Percentiles rank a stretch among this genome's conserved stretches.
phyloP scores from a whole-genome alignment of 1,140 invertebrate genomes.

The Propsilocerus akamusi region DNA sequence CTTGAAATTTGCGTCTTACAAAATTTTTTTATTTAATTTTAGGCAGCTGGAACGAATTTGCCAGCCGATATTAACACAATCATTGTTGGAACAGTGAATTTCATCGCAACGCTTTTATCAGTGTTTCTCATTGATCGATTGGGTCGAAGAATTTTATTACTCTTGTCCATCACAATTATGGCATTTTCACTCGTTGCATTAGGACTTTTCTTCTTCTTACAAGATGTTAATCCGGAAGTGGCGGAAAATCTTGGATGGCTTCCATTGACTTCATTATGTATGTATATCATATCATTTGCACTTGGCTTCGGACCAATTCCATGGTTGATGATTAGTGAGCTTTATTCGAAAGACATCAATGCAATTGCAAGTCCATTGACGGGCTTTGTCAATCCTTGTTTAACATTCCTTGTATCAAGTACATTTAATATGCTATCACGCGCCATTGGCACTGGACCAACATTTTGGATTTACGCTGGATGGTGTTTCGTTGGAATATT shows the following conservation, averaged over 20 bases:
- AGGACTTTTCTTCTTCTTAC: conserved; percentile 36
- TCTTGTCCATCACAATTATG: conserved; percentile 37
- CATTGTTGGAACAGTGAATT: conserved; percentile 51
- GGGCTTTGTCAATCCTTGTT: conserved; percentile 47
- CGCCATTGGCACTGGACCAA: conserved; percentile 27
- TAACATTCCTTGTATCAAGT: conserved; percentile 52
- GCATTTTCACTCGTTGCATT: conserved; percentile 30
- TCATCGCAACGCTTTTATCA: conserved; percentile 39
- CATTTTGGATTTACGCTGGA: conserved; percentile 35
- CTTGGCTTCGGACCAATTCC: conserved; percentile 50
- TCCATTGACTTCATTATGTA: conserved; percentile 39
- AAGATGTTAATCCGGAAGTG: background rate
- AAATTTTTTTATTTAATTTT: conserved; percentile 14
- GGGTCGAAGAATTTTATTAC: conserved; percentile 43
- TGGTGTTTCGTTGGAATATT: conserved; percentile 32
- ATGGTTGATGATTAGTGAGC: conserved; percentile 44
- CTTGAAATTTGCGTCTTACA: background rate
- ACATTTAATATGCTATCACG: conserved; percentile 28
- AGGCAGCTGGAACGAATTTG: conserved; percentile 29
- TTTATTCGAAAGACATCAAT: conserved; percentile 42
- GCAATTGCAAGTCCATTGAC: conserved; percentile 42
- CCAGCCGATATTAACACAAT: conserved; percentile 34
- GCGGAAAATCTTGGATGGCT: conserved; percentile 29
- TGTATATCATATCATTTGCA: conserved; percentile 46
- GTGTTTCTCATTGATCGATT: conserved; percentile 46